phyloP scores from a whole-genome alignment of 2,888 invertebrate genomes.

The Drosophila putrida region DNA sequence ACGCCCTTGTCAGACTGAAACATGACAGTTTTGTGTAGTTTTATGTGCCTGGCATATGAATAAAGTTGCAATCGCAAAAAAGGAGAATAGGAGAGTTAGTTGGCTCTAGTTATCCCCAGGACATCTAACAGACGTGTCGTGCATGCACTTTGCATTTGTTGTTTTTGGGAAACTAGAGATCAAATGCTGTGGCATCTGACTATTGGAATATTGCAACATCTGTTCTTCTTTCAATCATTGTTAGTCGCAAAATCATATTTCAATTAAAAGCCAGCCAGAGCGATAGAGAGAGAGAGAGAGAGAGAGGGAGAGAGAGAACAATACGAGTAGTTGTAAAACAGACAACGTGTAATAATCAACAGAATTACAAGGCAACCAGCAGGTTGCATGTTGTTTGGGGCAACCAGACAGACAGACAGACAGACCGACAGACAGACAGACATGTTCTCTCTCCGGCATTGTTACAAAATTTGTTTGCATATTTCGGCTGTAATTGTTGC shows the following conservation, averaged over 20 bases:
- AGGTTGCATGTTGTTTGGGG: constrained; percentile 18
- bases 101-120: constrained; percentile 9
- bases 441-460: constrained; percentile 35
- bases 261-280: constrained; percentile 64
- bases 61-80: constrained; percentile 45
- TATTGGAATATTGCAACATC: constrained; percentile 35
- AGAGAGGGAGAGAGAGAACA: no score
- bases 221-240: constrained; percentile 52
- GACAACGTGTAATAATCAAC: constrained; percentile 57
- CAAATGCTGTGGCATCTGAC: constrained; percentile 49
- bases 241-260: constrained; percentile 71
- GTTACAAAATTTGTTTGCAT: constrained; percentile 61
- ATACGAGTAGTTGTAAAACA: neutral
- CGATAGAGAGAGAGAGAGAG: no score
- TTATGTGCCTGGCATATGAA: constrained; percentile 65
- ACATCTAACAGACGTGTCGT: constrained; percentile 53
- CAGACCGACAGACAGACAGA: constrained; percentile 7
- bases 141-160: constrained; percentile 64
- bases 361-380: constrained; percentile 39
- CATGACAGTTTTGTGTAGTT: constrained; percentile 71
- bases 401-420: constrained; percentile 9
- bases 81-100: neutral
- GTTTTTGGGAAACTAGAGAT: constrained; percentile 51
- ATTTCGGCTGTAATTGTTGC: constrained; percentile 60
- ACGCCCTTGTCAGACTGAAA: constrained; percentile 34